Evolutionary conservation across 2,797 vertebrate species (phyloP).

Genomic region (Scarus forsteni): DNA sequence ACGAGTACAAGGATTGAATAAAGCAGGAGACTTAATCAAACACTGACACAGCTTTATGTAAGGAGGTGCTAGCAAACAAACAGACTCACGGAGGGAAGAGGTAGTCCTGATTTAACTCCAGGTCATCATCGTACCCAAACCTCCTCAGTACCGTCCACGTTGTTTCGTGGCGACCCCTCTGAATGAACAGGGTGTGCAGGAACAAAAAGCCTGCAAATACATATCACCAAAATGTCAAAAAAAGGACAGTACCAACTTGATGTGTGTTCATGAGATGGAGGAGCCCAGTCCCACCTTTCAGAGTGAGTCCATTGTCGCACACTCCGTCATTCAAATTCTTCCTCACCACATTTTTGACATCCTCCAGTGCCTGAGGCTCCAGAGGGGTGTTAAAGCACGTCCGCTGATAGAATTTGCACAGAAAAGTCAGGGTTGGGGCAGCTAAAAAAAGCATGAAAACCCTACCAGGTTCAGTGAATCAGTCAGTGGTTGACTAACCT

Average conservation of each 20-base stretch:
- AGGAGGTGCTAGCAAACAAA: not conserved
- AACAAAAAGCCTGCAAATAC: conserved; percentile 91
- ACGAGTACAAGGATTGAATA: not conserved
- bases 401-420: conserved; percentile 80
- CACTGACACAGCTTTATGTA: not conserved
- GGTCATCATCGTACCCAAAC: conserved; percentile 95
- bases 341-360: conserved; percentile 97
- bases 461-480: no score
- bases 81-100: conserved; percentile 91
- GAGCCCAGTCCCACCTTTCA: conserved; percentile 86
- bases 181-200: conserved; percentile 96
- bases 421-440: not conserved
- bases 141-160: conserved; percentile 95
- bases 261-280: not conserved
- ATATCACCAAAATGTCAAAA: not conserved
- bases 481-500: conserved; percentile 79
- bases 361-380: conserved; percentile 93
- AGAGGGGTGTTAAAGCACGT: conserved; percentile 96
- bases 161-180: conserved; percentile 96
- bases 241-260: not conserved
- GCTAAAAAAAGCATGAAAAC: not conserved
- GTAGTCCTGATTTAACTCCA: conserved; percentile 95
- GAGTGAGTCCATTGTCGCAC: conserved; percentile 90
- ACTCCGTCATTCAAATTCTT: conserved; percentile 94
- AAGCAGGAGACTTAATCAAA: not conserved